Base-by-base conservation (phyloP, 2,113 vertebrate species). In the Campylorhamphus procurvoides region DNA sequence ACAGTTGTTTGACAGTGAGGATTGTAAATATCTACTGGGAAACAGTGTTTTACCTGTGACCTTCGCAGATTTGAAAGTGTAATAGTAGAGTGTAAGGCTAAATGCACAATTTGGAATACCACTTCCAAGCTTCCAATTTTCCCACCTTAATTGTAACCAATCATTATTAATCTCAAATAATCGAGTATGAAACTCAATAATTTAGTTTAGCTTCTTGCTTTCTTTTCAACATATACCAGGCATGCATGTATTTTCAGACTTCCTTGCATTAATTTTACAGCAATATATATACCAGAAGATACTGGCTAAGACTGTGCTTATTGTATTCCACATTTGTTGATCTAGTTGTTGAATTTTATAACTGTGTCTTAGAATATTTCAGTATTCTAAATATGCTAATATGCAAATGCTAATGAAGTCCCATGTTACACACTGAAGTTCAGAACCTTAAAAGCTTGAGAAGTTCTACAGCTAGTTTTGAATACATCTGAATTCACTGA, bases 141-240 rank as follows among this genome's bases (percentile, higher is more conserved):
- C 12, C 31, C 18, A 56, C 14, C 3, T 72, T 79, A 75, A 49
- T 7, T 56, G 6, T 14, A 85, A 69, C 7, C 7, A 63, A 24
- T 19, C 56, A 68, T 79, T 79, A 47, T 60, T 62, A 25, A 64
- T 56, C 19, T 67, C 12, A 71, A 62, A 93, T 28, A 93, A 56
- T 17, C 37, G 27, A 60, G 2, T 0, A 0, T 1, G 0, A 52
- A 27, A 52, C 50, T 52, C 50, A 52, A 52, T 27, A 28, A 52
- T 9, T 52, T 25, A 29, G 20, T 47, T 76, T 33, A 44, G 33
- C 42, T 72, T 23, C 33, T 85, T 68, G 2, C 1, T 71, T 84
- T 75, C 14, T 50, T 92, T 23, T 74, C 10, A 44, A 56, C 23
- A 46, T 35, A 14, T 0, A 1, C 3, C 5, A 27, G 50, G 15